Base-by-base conservation (phyloP, 1,140 invertebrate genomes). In the Cylas formicarius region DNA sequence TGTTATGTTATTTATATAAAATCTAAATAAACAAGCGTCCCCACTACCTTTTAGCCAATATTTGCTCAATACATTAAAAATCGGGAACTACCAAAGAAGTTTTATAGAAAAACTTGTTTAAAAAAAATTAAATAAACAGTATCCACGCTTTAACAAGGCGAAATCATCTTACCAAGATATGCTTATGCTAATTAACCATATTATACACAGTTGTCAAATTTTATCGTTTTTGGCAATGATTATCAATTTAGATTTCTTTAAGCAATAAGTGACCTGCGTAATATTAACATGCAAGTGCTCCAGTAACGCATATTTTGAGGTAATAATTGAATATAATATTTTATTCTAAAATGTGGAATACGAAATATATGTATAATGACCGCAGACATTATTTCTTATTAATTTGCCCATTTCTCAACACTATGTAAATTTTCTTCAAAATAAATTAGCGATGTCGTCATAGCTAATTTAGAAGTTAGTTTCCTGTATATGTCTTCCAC, bases 31-130 rank as follows among this genome's bases (percentile, higher is more conserved):
- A 36, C 22, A 11, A 36, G 16, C 5, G 14, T 36, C 34, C 34
- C 34, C 34, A 36, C 34, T 22, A 36, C 11, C n/a, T n/a, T n/a
- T n/a, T n/a, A 5, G 6, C 4, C 8, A 6, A 36, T 23, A 36
- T 18, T 22, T 36, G 18, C 24, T 36, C 11, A 36, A 23, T 22
- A 13, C 21, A 34, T 34, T n/a, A 36, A 22, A 36, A 19, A 9
- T 21, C 22, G 34, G 34, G 34, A 36, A 36, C 34, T 36, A 36
- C 34, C 34, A 36, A 21, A n/a, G n/a, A 9, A 36, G 17, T 22
- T 4, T 14, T 17, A 36, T 21, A n/a, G 4, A 6, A 14, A 36
- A 36, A 36, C 34, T 22, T 17, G 34, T 36, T 36, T 36, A 36
- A 22, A 36, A 22, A 19, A 36, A 35, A 8, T 18, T 18, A 21